Percentiles rank a stretch among this genome's conserved stretches.
Conservation (phyloP, 2,797 vertebrate species). For the Eleutherodactylus coqui region DNA sequence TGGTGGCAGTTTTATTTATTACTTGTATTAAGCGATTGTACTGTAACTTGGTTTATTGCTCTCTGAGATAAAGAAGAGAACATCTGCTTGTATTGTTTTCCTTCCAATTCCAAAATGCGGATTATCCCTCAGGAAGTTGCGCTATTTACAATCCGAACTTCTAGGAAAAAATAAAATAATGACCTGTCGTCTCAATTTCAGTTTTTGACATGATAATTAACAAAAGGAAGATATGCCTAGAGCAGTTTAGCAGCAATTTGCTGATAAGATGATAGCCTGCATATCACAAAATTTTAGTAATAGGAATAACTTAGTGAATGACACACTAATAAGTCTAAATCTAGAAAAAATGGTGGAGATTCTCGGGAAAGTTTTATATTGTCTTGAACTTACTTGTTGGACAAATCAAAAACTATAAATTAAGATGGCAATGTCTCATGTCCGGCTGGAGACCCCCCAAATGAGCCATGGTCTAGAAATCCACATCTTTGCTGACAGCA, state of each 20-base stretch:
- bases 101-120: not conserved
- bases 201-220: constrained; percentile 6
- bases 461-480: too few relatives aligned
- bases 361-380: not conserved
- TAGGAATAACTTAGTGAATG: not conserved
- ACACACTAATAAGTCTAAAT: not conserved
- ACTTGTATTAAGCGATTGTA: constrained; percentile 11
- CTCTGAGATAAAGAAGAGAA: constrained; percentile 26
- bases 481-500: too few relatives aligned
- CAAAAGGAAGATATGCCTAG: not conserved
- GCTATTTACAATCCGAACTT: not conserved
- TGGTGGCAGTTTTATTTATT: constrained; percentile 58
- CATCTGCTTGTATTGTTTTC: constrained; percentile 17
- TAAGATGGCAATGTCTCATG: too few relatives aligned
- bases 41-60: constrained; percentile 10
- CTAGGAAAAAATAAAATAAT: not conserved
- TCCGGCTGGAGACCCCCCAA: too few relatives aligned
- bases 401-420: too few relatives aligned
- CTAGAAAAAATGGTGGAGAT: not conserved
- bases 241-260: not conserved
- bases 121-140: not conserved
- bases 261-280: not conserved
- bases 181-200: not conserved
- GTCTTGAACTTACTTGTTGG: too few relatives aligned
- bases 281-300: not conserved